Conservation (phyloP, 2,888 invertebrate genomes). For the Epinotia bilunana region DNA sequence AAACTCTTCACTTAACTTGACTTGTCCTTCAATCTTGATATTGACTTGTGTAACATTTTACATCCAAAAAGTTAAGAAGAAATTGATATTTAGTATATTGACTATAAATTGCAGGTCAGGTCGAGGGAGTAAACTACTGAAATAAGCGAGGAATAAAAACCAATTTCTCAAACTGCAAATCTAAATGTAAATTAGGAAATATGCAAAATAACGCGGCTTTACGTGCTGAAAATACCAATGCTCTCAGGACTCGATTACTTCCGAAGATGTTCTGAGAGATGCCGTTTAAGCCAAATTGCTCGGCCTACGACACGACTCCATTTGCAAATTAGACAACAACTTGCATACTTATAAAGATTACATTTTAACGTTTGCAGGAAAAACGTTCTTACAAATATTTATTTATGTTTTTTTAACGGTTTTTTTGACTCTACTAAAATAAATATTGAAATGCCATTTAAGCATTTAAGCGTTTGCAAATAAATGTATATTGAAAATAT, state of each 20-base stretch:
- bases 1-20: too few species aligned
- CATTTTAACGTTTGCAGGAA: not conserved
- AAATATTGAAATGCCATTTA: too few species aligned
- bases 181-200: slow-evolving; percentile 37
- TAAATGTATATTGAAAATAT: too few species aligned
- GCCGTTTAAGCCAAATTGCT: slow-evolving; percentile 79
- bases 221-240: slow-evolving; percentile 49
- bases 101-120: not conserved
- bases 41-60: too few species aligned
- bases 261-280: slow-evolving; percentile 69
- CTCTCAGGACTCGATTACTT: slow-evolving; percentile 64
- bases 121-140: not conserved
- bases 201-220: slow-evolving; percentile 37
- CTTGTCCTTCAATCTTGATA: too few species aligned
- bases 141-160: slow-evolving; percentile 7
- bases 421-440: not conserved
- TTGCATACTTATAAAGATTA: slow-evolving; percentile 46
- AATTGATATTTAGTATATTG: not conserved
- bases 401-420: not conserved
- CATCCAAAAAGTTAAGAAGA: not conserved
- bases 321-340: slow-evolving; percentile 79
- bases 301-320: slow-evolving; percentile 78
- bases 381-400: not conserved
- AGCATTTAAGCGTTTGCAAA: too few species aligned
- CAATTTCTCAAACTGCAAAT: slow-evolving; percentile 26